Conservation (phyloP, 2,113 vertebrate genomes). For the Tretioscincus oriximinensis region DNA sequence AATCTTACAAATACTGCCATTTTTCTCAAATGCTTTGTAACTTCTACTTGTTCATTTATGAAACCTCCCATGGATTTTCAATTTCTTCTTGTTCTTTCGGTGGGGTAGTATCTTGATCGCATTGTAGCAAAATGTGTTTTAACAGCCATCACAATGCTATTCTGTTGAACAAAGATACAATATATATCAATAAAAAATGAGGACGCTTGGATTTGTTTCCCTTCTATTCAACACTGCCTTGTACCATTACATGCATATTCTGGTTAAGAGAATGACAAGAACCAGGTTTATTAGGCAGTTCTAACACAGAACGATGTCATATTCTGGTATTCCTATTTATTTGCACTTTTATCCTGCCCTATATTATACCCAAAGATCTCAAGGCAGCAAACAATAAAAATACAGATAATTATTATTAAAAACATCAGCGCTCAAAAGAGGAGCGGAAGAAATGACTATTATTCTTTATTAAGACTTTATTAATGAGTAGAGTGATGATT, state of each 20-base stretch:
- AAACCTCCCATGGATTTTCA: not conserved
- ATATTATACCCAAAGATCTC: no score
- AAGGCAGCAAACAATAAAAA: not conserved
- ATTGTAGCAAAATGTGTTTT: not conserved
- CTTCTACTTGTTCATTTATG: not conserved
- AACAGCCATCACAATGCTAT: not conserved
- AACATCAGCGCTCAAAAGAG: no score
- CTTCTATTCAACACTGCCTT: not conserved
- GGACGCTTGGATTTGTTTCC: not conserved
- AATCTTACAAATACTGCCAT: not conserved
- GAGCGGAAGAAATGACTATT: no score
- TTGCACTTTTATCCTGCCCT: no score
- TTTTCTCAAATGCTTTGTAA: not conserved
- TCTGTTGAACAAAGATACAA: not conserved
- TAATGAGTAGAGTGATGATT: no score
- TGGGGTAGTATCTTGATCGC: not conserved
- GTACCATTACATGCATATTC: not conserved
- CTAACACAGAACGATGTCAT: not conserved
- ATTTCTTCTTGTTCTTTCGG: not conserved
- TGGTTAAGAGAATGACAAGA: not conserved
- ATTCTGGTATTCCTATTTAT: not conserved
- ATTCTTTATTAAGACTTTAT: no score
- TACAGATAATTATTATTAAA: not conserved
- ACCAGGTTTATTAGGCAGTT: not conserved
- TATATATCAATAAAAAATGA: not conserved